A percentile compares a stretch with the other conserved stretches of the same genome.
phyloP scores from a whole-genome alignment of 2,888 invertebrate species.

The Ecliptopera silaceata region DNA sequence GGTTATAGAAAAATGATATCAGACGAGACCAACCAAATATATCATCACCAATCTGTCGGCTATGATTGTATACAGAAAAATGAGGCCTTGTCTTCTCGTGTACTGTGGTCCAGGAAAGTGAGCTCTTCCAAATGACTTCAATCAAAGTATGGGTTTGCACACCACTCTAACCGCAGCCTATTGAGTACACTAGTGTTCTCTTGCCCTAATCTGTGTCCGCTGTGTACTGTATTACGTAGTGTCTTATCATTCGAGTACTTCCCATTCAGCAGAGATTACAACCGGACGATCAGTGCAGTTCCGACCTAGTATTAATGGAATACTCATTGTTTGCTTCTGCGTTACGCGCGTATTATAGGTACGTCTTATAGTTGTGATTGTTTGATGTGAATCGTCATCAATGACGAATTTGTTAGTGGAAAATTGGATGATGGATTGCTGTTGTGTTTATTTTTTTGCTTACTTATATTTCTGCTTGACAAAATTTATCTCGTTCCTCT shows the following conservation, averaged over 20 bases:
- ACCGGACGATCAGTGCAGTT: slow-evolving; percentile 40
- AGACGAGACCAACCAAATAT: too few species aligned
- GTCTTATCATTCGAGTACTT: slow-evolving; percentile 47
- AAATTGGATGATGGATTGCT: slow-evolving; percentile 3
- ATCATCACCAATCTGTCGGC: too few species aligned
- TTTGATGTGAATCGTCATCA: slow-evolving; percentile 1
- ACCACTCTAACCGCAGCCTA: slow-evolving; percentile 9
- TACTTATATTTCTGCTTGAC: neutral
- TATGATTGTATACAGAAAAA: too few species aligned
- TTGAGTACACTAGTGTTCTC: neutral
- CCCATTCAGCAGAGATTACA: slow-evolving; percentile 56
- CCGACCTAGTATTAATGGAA: slow-evolving; percentile 17
- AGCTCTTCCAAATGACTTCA: neutral
- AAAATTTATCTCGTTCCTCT: neutral
- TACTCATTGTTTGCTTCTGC: slow-evolving; percentile 2
- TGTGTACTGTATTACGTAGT: slow-evolving; percentile 17
- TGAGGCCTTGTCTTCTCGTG: neutral
- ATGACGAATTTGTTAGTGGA: slow-evolving; percentile 6
- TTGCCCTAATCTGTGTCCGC: slow-evolving; percentile 3
- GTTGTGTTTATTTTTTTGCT: neutral
- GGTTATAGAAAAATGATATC: too few species aligned
- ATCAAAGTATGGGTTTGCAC: neutral
- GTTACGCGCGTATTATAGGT: slow-evolving; percentile 1
- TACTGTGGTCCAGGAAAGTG: neutral
- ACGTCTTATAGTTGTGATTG: neutral